Evolutionary conservation across 2,888 invertebrate species (phyloP), one percentile per base, ranked within the genome.

Genomic region (Diloba caeruleocephala): DNA sequence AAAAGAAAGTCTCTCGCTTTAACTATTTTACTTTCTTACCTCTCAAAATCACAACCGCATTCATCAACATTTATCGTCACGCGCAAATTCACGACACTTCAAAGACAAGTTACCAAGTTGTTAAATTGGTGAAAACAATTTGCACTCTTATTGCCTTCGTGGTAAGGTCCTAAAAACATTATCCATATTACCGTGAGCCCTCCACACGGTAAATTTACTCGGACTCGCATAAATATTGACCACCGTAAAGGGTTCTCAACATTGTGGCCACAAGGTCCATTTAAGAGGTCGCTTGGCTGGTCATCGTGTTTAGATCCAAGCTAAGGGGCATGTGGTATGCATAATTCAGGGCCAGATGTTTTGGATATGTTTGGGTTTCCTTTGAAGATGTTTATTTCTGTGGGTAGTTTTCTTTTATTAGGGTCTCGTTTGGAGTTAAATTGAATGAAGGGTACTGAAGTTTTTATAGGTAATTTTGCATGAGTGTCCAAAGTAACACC

Each of bases 151-250:
- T n/a, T 19, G 3, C 53, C 32, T 29, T 19, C 23, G 21, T 1
- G 58, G 66, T 71, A 77, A 54, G 28, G 49, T 48, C 26, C 36
- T 39, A 31, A 32, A 42, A 51, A 6, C 1, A 4, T 3, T 0
- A 26, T 28, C 61, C 32, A 50, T 9, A 10, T 5, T 31, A 41
- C 5, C 8, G 26, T 36, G 70, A 67, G 15, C 56, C 29, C 23
- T 70, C 49, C 45, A 44, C 63, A 76, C 79, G 78, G 76, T 66
- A 81, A 83, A 87, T 81, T 85, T 76, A 79, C 72, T 79, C 74
- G 69, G 75, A 77, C 73, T 61, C 78, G 78, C 79, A 87, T 88
- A 88, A 88, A 88, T 87, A 88, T 82, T 82, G 83, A 82, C 79
- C 79, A 72, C 61, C 54, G 74, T 67, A 85, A 85, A 83, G 87